These are phyloP conservation scores for Onychomys torridus DNA, from an alignment of 2,797 vertebrate genomes.

Conservation along the genomic window DNA sequence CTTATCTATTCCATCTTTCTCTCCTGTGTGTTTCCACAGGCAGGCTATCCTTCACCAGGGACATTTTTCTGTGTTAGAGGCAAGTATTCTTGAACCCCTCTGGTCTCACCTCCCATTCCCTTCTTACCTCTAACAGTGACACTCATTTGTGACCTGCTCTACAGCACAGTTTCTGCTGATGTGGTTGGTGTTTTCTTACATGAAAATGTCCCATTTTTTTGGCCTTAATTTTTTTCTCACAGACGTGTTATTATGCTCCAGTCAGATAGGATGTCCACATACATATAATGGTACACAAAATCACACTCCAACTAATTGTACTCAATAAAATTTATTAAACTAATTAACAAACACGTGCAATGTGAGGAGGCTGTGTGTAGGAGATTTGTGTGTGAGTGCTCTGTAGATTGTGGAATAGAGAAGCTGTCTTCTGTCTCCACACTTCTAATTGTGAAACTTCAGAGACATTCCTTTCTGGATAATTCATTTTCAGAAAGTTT, in stretches of 20 bases:
- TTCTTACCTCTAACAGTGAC: not conserved
- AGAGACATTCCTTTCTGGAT: constrained; percentile 62
- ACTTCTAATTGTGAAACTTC: constrained; percentile 56
- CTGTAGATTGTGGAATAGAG: not conserved
- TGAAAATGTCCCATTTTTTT: not conserved
- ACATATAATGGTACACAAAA: not conserved
- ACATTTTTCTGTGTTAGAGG: not conserved
- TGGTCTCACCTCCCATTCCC: not conserved
- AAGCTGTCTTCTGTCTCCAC: not conserved
- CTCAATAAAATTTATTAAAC: not conserved
- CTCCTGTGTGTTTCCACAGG: not conserved
- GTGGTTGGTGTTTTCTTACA: not conserved
- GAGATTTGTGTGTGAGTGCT: not conserved
- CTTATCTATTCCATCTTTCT: not conserved
- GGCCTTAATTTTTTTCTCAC: not conserved
- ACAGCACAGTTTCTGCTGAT: not conserved
- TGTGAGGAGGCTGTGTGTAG: not conserved
- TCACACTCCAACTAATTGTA: not conserved
- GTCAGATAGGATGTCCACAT: not conserved
- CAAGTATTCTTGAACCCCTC: not conserved
- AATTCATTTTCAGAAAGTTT: constrained; percentile 69
- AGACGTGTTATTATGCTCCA: not conserved
- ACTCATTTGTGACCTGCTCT: not conserved
- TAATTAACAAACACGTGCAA: too few relatives aligned
- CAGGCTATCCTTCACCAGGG: not conserved